Conservation (phyloP, 2,797 vertebrate genomes). For the Acipenser transmontanus region DNA sequence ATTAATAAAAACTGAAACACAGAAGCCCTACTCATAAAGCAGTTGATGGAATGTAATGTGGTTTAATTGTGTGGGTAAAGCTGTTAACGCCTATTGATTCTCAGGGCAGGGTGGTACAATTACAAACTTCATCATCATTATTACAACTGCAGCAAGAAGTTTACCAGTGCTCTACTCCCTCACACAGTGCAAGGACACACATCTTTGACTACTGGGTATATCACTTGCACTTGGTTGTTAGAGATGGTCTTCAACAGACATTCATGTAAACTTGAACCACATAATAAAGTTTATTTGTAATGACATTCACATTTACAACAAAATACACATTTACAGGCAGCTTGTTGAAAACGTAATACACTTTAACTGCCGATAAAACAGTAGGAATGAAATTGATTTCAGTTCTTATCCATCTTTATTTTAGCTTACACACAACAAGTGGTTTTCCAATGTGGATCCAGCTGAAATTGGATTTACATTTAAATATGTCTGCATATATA, state of each 20-base stretch:
- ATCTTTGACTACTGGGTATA: not conserved
- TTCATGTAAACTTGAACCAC: not conserved
- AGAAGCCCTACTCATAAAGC: too few species aligned
- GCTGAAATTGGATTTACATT: slow-evolving; percentile 10
- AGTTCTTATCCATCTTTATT: slow-evolving; percentile 13
- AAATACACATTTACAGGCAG: not conserved
- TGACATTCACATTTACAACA: not conserved
- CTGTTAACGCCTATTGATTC: not conserved
- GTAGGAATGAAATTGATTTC: slow-evolving; percentile 5
- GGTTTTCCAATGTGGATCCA: slow-evolving; percentile 34
- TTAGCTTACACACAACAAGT: slow-evolving; percentile 1
- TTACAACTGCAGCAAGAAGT: not conserved
- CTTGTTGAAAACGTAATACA: not conserved
- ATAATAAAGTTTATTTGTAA: not conserved
- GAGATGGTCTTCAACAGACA: not conserved
- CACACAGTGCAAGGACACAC: too few species aligned
- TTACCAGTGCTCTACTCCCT: not conserved
- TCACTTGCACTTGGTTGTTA: not conserved
- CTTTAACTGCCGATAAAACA: not conserved
- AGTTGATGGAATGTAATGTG: too few species aligned
- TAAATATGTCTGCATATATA: too few species aligned
- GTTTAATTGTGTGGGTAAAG: too few species aligned
- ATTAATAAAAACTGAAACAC: too few species aligned
- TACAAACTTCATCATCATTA: not conserved
- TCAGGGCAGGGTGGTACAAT: not conserved